Conservation (phyloP, 2,797 vertebrate species). For the Enteromius mattozi region DNA sequence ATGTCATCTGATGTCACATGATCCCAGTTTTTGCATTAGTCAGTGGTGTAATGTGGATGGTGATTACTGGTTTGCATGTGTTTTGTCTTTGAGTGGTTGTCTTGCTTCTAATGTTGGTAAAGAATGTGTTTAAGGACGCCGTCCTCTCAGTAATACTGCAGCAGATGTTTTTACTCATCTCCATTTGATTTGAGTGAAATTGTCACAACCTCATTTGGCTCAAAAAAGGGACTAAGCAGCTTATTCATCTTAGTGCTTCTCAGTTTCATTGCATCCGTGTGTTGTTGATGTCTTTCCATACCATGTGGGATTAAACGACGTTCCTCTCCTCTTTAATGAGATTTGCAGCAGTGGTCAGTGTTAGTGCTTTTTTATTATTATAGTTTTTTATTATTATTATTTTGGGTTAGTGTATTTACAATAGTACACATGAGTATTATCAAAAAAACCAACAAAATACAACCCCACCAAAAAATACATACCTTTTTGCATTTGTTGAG, state of each 20-base stretch:
- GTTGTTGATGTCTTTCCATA: conserved; percentile 6
- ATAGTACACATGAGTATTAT: not conserved
- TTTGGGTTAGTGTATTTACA: not conserved
- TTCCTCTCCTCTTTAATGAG: not conserved
- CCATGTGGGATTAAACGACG: not conserved
- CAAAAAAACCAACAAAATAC: not conserved
- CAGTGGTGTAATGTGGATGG: not conserved
- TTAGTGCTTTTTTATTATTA: not conserved
- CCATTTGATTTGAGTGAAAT: not conserved
- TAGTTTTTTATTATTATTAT: not conserved
- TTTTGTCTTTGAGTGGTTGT: not conserved
- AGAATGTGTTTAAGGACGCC: not conserved
- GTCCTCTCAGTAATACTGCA: not conserved
- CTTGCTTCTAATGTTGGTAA: not conserved
- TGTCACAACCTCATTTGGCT: no score
- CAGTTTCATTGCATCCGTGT: conserved; percentile 22
- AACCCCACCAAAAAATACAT: no score
- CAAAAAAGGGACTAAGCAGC: no score
- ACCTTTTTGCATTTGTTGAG: no score
- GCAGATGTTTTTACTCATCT: conserved; percentile 28
- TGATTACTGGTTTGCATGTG: not conserved
- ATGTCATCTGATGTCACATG: not conserved
- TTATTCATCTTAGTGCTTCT: conserved; percentile 40
- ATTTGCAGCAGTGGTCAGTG: not conserved
- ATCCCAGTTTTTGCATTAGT: not conserved